These are phyloP conservation scores for Lasioglossum morio DNA, from an alignment of 2,888 invertebrate species.

Conservation along the genomic window DNA sequence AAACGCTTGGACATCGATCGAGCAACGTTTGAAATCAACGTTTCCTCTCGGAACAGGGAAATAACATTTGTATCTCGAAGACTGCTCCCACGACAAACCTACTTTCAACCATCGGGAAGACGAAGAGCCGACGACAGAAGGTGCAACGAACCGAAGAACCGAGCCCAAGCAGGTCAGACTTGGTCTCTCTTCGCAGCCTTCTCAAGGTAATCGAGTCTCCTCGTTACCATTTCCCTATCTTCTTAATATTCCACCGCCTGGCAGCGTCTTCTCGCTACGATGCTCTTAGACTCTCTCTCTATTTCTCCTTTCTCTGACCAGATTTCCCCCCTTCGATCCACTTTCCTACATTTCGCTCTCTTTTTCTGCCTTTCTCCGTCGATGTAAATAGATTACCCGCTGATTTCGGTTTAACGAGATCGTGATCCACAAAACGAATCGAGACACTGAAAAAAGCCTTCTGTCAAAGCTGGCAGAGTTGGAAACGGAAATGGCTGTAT, in stretches of 20 bases:
- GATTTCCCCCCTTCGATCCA: slow-evolving; percentile 29
- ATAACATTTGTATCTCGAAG: too few relatives aligned
- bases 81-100: slow-evolving; percentile 31
- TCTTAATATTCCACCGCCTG: slow-evolving; percentile 8
- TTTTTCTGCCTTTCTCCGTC: slow-evolving; percentile 11
- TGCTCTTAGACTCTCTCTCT: background rate
- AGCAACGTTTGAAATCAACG: background rate
- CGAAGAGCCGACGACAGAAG: slow-evolving; percentile 17
- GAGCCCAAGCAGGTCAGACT: slow-evolving; percentile 32
- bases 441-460: slow-evolving; percentile 11
- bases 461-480: background rate
- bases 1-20: background rate
- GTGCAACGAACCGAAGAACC: slow-evolving; percentile 45
- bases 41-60: background rate
- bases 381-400: slow-evolving; percentile 59
- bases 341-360: background rate
- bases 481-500: background rate
- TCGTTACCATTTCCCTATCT: slow-evolving; percentile 56
- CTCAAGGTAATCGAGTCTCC: slow-evolving; percentile 34
- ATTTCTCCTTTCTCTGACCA: background rate
- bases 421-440: slow-evolving; percentile 27
- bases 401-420: slow-evolving; percentile 62
- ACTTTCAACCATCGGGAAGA: slow-evolving; percentile 40
- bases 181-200: slow-evolving; percentile 9
- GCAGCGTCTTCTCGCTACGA: background rate